Base-by-base conservation (phyloP, 2,797 vertebrate species). In the Odontamblyopus lacepedii region DNA sequence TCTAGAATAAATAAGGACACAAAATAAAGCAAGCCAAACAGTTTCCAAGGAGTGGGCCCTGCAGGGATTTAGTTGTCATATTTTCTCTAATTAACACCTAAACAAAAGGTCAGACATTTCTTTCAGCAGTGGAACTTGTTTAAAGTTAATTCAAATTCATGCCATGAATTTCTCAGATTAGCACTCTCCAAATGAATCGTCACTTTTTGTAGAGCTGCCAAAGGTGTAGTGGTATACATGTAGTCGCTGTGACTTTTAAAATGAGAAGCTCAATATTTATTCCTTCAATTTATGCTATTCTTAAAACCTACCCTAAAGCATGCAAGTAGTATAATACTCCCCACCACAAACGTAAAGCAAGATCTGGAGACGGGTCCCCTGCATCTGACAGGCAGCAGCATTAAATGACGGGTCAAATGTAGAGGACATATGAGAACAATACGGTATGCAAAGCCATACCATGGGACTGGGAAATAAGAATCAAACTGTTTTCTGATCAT, bases 91-190 rank as follows among this genome's bases (percentile, higher is more conserved):
- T 88, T 89, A 89, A 81, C 75, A 77, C 44, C 74, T 74, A 81
- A 88, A 81, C 79, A 85, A 88, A 87, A 91, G 79, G 86, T 89
- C 71, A 82, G 56, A 65, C 32, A 41, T 86, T 82, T 63, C 51
- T 76, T 72, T 79, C 69, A 83, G 72, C 69, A 76, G 70, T 69
- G 60, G 65, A 27, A 69, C 69, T 78, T 41, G 59, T 83, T 83
- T 79, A 78, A 57, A 55, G 53, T 19, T 55, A n/a, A 55, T 55
- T 55, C 19, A 23, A 9, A 55, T 23, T 55, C 44, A 15, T 48
- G 16, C 12, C 44, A 16, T 12, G 16, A 48, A 48, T 48, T 13
- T 48, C 44, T 48, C 13, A 48, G 13, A 15, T 48, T 48, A 48
- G 13, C 13, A 13, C 13, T 48, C 44, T 48, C 13, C 44, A 13